Conservation (phyloP, 2,888 invertebrate species). For the Aproaerema taeniolella region DNA sequence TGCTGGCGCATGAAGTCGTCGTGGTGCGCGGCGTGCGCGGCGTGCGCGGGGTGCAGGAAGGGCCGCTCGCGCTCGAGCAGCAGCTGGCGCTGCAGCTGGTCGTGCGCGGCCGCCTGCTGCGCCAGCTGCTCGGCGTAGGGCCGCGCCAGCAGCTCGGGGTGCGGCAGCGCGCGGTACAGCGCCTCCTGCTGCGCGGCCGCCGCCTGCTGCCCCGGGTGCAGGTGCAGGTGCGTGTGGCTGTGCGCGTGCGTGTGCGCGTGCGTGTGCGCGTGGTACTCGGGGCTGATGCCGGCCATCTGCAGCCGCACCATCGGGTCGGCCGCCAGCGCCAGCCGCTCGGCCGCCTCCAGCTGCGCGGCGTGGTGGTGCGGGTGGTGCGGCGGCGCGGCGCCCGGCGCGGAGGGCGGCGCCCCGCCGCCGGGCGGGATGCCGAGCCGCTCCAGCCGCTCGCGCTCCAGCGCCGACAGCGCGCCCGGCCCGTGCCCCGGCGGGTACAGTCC, state of each 20-base stretch:
- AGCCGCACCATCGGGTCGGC: slow-evolving; percentile 95
- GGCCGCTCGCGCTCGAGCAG: slow-evolving; percentile 88
- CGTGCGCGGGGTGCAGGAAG: slow-evolving; percentile 77
- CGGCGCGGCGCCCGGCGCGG: slow-evolving; percentile 75
- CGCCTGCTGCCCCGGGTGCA: slow-evolving; percentile 85
- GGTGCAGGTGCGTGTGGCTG: slow-evolving; percentile 91
- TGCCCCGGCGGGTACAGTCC: slow-evolving; percentile 87
- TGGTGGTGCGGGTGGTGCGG: slow-evolving; percentile 78
- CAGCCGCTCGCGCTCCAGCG: slow-evolving; percentile 91
- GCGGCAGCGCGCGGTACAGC: slow-evolving; percentile 81
- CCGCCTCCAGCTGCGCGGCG: slow-evolving; percentile 82
- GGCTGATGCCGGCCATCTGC: slow-evolving; percentile 94
- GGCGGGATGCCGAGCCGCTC: slow-evolving; percentile 89
- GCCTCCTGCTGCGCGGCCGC: slow-evolving; percentile 82
- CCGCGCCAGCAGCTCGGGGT: slow-evolving; percentile 86
- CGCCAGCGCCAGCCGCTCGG: slow-evolving; percentile 89
- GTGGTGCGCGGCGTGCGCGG: no score
- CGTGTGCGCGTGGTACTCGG: slow-evolving; percentile 94
- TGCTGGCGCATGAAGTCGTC: slow-evolving; percentile 83
- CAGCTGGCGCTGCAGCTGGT: slow-evolving; percentile 90
- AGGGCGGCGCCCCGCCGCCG: slow-evolving; percentile 65
- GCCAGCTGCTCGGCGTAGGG: slow-evolving; percentile 90
- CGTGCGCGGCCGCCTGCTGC: slow-evolving; percentile 88
- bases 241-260: slow-evolving; percentile 95
- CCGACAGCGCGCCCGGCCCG: slow-evolving; percentile 81